These are phyloP conservation scores for Glaucidium brasilianum DNA, from an alignment of 2,113 vertebrate species.

Conservation along the genomic window DNA sequence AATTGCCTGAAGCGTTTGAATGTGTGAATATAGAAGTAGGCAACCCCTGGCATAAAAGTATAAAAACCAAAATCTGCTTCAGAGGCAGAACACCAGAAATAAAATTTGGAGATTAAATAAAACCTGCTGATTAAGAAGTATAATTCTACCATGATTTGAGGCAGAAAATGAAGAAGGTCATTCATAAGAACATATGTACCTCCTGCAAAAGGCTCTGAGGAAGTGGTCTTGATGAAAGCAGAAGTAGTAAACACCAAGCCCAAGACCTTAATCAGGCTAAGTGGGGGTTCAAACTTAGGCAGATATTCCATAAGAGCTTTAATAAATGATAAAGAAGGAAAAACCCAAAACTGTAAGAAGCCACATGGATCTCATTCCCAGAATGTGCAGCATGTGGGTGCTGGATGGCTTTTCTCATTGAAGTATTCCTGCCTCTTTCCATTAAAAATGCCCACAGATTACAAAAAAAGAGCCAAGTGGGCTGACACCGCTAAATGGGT, in stretches of 20 bases:
- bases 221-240: slow-evolving; percentile 11
- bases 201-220: slow-evolving; percentile 1
- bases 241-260: background rate
- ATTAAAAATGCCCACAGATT: background rate
- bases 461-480: background rate
- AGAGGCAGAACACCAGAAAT: background rate
- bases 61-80: background rate
- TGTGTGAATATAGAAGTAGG: background rate
- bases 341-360: background rate
- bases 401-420: background rate
- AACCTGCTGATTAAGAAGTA: background rate
- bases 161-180: background rate
- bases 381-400: background rate
- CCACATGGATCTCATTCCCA: background rate
- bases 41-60: background rate
- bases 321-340: background rate
- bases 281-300: slow-evolving; percentile 18
- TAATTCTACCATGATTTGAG: background rate
- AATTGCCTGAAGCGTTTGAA: background rate
- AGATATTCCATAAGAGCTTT: slow-evolving; percentile 2
- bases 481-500: background rate
- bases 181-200: background rate
- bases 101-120: slow-evolving; percentile 21
- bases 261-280: slow-evolving; percentile 8
- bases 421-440: background rate